Base-by-base conservation (phyloP, 2,113 vertebrate genomes). In the Gobiocypris rarus region DNA sequence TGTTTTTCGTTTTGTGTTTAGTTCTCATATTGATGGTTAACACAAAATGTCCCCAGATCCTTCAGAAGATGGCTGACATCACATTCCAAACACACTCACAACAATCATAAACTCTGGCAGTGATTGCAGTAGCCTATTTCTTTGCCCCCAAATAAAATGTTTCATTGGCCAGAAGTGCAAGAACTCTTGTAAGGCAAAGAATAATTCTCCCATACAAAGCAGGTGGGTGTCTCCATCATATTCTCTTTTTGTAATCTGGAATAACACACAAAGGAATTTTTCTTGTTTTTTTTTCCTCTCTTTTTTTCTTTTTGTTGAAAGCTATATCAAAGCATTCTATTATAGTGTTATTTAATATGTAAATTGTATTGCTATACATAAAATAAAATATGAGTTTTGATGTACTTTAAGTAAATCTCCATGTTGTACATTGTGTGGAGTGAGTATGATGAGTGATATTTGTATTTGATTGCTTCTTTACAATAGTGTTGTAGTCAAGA, bases 371-470 rank as follows among this genome's bases (percentile, higher is more conserved):
- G 96, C 96, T 96, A 97, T 97, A 97, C 96, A 96, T 96, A 96
- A 97, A 98, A 97, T 98, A 98, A 98, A 98, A 96, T 96, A 97
- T 97, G 96, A 94, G 96, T 98, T 98, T 97, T 97, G 96, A 97
- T 97, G 96, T 97, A 96, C 94, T 93, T 94, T 94, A 93, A 75
- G 93, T 88, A 88, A 84, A 85, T 76, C 71, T 61, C n/a, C 50
- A 79, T 87, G 48, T 85, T 83, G 71, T 86, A 67, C 50, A 28
- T 83, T 76, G 79, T 87, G 59, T 81, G 63, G 70, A 65, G 31
- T 78, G 15, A 54, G 43, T 65, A 38, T 58, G 31, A 74, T 13
- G 2, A 52, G 41, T 45, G 8, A 43, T 76, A 59, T 71, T 41
- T 77, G 9, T 70, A 70, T 65, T 19, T 9, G 15, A 28, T 31